These are phyloP conservation scores for Aphyosemion australe DNA, from an alignment of 2,113 vertebrate genomes.

Conservation along the genomic window DNA sequence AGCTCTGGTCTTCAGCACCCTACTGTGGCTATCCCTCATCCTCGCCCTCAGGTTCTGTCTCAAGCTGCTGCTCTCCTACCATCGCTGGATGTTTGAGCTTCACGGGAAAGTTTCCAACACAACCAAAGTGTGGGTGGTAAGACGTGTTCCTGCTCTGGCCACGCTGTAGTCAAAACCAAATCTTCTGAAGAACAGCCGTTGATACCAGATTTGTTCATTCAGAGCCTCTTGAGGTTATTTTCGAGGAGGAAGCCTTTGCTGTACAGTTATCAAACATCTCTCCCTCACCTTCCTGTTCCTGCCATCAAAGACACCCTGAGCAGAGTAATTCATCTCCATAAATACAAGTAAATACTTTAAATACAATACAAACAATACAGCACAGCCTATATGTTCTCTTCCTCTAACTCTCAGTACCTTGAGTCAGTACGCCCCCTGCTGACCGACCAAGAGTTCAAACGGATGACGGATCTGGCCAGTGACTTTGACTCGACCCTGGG, in stretches of 20 bases:
- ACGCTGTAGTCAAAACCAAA: background rate
- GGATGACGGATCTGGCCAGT: conserved; percentile 70
- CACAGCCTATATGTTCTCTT: background rate
- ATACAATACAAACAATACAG: background rate
- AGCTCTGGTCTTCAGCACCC: conserved; percentile 83
- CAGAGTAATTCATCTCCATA: conserved; percentile 72
- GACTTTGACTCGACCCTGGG: conserved; percentile 83
- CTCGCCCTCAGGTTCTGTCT: conserved; percentile 85
- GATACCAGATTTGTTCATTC: background rate
- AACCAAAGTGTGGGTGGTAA: conserved; percentile 90
- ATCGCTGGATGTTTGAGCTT: conserved; percentile 87
- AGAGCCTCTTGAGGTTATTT: conserved; percentile 85
- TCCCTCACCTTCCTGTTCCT: conserved; percentile 87
- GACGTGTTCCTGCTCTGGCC: background rate
- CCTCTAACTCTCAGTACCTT: conserved; percentile 77
- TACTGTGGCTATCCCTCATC: conserved; percentile 87
- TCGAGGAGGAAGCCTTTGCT: conserved; percentile 85
- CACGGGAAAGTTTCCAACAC: conserved; percentile 82
- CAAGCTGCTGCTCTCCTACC: conserved; percentile 86
- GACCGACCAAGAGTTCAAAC: conserved; percentile 70
- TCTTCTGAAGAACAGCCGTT: too few species aligned
- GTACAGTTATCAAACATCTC: conserved; percentile 87
- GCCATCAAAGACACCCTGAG: conserved; percentile 81
- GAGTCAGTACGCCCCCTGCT: conserved; percentile 83
- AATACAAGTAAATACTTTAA: background rate